Evolutionary conservation across 2,888 invertebrate species (phyloP), one percentile per base, ranked within the genome.

Genomic region (Ophonus ardosiacus): DNA sequence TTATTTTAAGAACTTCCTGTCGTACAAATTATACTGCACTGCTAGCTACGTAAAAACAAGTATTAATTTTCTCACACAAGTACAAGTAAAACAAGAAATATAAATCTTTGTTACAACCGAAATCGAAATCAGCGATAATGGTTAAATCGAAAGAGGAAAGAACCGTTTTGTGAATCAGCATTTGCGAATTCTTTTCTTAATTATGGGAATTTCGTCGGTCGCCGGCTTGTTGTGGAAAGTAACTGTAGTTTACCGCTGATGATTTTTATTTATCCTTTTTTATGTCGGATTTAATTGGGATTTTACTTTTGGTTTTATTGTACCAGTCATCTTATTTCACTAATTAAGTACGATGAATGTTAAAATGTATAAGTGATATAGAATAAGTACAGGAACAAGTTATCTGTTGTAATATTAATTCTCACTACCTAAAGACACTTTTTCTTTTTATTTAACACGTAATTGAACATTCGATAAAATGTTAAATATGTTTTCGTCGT

Each of bases 301-400:
- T 78, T 78, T 78, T 57, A 78, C 78, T 78, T 56, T 78, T 57
- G 57, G 56, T 78, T 57, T 57, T 57, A 15, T 59, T 57, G 7
- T 57, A 24, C 24, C 24, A 17, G 57, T 57, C 43, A 15, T 15
- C 43, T 59, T 57, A 57, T 78, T 57, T 78, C 38, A n/a, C 15
- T 78, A 78, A 78, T 78, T 74, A 74, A 74, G 71, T 74, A 40
- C 40, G 43, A 74, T 74, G 71, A 74, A 40, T 74, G 71, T 74
- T 74, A 43, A 74, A 74, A 18, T 43, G 17, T 74, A 18, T 18
- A 43, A 74, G 40, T 68, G 68, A 63, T 63, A 51, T 13, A 8
- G 43, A 51, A 51, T 51, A 51, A 51, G 13, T 51, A 43, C 43
- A 51, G 43, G 43, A 51, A 51, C 43, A 51, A 51, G 43, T 51